These are phyloP conservation scores for Rattus rattus DNA, from an alignment of 2,113 vertebrate genomes.

Conservation along the genomic window DNA sequence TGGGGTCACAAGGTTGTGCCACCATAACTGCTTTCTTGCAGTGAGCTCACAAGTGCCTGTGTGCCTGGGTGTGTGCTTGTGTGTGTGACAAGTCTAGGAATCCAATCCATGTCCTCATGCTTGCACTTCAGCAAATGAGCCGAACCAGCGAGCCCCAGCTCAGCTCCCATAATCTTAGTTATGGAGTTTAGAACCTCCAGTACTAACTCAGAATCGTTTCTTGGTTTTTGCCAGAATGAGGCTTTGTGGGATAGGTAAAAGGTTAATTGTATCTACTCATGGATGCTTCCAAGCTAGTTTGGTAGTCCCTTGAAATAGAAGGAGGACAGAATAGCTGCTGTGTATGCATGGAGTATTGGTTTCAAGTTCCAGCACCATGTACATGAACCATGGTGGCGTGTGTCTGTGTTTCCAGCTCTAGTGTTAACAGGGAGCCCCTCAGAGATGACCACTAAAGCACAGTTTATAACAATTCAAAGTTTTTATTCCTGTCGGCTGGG, in stretches of 20 bases:
- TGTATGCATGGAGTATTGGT: neutral
- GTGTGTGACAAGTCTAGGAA: neutral
- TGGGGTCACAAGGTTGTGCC: no score
- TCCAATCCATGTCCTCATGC: neutral
- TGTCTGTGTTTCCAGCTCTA: neutral
- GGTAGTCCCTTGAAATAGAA: neutral
- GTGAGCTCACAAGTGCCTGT: neutral
- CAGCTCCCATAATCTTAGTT: constrained; percentile 40
- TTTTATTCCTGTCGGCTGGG: neutral
- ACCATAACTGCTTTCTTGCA: neutral
- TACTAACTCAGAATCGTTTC: neutral
- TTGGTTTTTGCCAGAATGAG: neutral
- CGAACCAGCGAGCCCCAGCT: no score
- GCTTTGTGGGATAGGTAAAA: neutral
- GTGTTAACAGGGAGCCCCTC: neutral
- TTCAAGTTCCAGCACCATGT: neutral
- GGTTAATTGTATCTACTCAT: neutral
- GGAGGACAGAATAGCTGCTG: neutral
- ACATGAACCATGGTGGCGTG: neutral
- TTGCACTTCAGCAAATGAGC: neutral
- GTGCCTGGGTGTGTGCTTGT: neutral
- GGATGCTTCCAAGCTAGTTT: neutral
- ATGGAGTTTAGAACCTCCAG: neutral
- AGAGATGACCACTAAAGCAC: no score
- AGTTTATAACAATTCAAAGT: no score